Conservation (phyloP, 2,113 vertebrate genomes). For the Progne subis region DNA sequence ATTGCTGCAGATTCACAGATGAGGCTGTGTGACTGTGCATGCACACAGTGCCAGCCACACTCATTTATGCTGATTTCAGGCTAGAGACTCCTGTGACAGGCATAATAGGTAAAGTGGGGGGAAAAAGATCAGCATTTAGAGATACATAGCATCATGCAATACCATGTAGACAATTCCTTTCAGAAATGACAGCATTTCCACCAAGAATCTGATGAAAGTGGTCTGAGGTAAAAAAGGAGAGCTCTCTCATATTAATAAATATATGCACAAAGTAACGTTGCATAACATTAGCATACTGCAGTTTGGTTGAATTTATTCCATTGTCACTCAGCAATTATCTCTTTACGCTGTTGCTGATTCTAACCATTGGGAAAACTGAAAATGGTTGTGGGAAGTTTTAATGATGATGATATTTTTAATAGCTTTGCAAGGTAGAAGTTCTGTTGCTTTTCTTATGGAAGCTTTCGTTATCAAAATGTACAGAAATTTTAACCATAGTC, state of each 20-base stretch:
- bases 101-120: conserved; percentile 25
- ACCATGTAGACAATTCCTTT: conserved; percentile 36
- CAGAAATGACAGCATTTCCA: conserved; percentile 47
- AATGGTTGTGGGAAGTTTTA: not conserved
- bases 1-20: conserved; percentile 72
- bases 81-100: conserved; percentile 65
- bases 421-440: not conserved
- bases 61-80: conserved; percentile 74
- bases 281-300: not conserved
- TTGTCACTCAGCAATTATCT: conserved; percentile 14
- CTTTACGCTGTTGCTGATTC: conserved; percentile 23
- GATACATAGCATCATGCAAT: conserved; percentile 44
- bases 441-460: not conserved
- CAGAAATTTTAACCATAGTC: not conserved
- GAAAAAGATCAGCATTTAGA: conserved; percentile 52
- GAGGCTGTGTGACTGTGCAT: conserved; percentile 68
- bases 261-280: not conserved
- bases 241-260: conserved; percentile 45
- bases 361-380: conserved; percentile 20
- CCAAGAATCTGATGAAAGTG: conserved; percentile 58
- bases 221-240: conserved; percentile 48
- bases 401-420: not conserved
- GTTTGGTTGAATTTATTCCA: not conserved
- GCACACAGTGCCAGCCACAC: conserved; percentile 72
- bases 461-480: not conserved